Evolutionary conservation across 2,888 invertebrate species (phyloP).

Genomic region (Drosophila melanosoma): DNA sequence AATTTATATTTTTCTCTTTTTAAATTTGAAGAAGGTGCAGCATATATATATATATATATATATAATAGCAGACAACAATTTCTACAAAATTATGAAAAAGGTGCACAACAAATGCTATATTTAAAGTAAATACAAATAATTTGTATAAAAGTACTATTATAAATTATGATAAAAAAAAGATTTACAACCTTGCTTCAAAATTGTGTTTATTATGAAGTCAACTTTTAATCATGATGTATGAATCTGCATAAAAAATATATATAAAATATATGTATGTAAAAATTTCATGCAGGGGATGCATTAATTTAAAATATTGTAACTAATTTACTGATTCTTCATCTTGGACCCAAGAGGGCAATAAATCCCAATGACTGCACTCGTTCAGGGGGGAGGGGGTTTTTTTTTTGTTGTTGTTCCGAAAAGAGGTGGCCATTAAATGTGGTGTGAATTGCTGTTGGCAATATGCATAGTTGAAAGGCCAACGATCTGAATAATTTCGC

Average conservation of each 20-base stretch:
- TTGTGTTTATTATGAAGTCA: not conserved
- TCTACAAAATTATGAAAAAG: not conserved
- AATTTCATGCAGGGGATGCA: not conserved
- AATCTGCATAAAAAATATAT: not conserved
- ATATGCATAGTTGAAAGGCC: slow-evolving; percentile 29
- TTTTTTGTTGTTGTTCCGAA: not conserved
- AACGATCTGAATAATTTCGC: slow-evolving; percentile 33
- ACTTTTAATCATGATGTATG: not conserved
- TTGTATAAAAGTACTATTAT: not conserved
- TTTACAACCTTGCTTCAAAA: not conserved
- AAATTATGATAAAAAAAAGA: not conserved
- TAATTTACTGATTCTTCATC: not conserved
- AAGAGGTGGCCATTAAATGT: slow-evolving; percentile 5
- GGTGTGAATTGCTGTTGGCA: not conserved
- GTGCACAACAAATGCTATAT: not conserved
- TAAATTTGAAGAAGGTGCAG: not conserved
- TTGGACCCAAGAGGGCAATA: not conserved
- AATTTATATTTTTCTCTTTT: not conserved
- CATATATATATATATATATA: too few relatives aligned
- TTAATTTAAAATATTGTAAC: not conserved
- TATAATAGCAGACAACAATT: not conserved
- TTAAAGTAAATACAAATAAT: not conserved
- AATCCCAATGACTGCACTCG: not conserved
- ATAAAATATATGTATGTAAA: not conserved
- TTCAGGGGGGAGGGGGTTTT: too few relatives aligned